Base-by-base conservation (phyloP, 2,888 invertebrate genomes). In the Caenorhabditis zanzibari region DNA sequence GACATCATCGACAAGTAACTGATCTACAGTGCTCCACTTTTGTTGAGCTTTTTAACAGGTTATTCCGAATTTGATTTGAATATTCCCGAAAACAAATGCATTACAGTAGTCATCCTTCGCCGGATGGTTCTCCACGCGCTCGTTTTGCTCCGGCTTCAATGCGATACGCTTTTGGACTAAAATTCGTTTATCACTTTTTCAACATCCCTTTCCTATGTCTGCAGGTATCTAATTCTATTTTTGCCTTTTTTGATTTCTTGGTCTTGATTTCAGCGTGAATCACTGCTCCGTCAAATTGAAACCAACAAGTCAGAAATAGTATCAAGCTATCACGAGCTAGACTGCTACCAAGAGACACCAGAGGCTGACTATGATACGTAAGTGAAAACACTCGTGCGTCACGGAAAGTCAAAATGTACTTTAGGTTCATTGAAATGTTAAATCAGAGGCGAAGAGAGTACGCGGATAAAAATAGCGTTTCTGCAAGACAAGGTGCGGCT, bases 181-280 rank as follows among this genome's bases (percentile, higher is more conserved):
- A 96, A 92, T 94, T 96, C 84, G 94, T 98, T 69, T 96, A 98
- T 94, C 96, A 96, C 93, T 98, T 97, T 93, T 95, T 98, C 92
- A 97, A 96, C 93, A 94, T 98, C 79, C 97, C 98, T 71, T 98
- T 97, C 93, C 94, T 98, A 69, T 95, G 96, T 92, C 94, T 98
- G 38, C 97, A 97, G 94, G 84, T 86, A 64, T 24, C 22, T 26
- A 26, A 24, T n/a, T n/a, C n/a, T n/a, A 35, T 63, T 26, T 9
- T 10, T 32, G 6, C 24, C 26, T 10, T 6, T 19, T 9, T 19
- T 22, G 49, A 28, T 47, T 38, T 22, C 28, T 19, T 28, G n/a
- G 7, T 22, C 28, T 19, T 28, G n/a, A 14, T 73, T 83, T 72
- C 68, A 87, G 84, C 69, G 79, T n/a, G 85, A 85, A 61, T 85